These are phyloP conservation scores for Zhuqinia jingwanae DNA, from an alignment of 2,888 invertebrate genomes.

Conservation along the genomic window DNA sequence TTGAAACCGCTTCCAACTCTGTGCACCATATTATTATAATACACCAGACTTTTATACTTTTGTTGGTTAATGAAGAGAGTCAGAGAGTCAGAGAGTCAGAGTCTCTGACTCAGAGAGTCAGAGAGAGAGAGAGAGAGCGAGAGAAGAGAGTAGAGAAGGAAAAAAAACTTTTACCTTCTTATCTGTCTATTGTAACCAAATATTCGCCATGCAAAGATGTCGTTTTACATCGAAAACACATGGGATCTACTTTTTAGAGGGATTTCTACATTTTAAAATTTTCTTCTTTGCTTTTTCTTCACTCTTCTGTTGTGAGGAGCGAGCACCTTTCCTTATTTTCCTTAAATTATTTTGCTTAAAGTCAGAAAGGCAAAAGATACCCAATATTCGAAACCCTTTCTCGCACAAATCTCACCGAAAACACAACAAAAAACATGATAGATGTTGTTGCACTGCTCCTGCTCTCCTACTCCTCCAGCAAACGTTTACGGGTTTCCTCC, in stretches of 20 bases:
- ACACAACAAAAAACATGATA: constrained; percentile 51
- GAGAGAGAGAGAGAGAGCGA: too few relatives aligned
- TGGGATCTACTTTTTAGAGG: constrained; percentile 48
- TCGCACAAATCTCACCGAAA: background rate
- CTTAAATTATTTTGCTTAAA: background rate
- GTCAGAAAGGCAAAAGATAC: background rate
- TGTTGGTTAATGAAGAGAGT: background rate
- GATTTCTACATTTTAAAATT: constrained; percentile 28
- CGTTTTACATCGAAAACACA: constrained; percentile 61
- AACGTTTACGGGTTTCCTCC: too few relatives aligned
- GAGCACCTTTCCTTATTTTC: background rate
- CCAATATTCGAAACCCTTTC: background rate
- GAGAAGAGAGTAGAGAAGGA: background rate
- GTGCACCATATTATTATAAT: background rate
- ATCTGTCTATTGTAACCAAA: constrained; percentile 23
- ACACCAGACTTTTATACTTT: too few relatives aligned
- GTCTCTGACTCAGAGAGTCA: too few relatives aligned
- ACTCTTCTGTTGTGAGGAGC: background rate
- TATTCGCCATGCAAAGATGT: constrained; percentile 51
- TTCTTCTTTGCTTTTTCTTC: background rate
- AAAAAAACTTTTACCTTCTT: constrained; percentile 16
- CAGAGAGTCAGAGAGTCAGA: too few relatives aligned
- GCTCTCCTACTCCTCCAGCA: too few relatives aligned
- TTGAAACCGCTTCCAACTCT: too few relatives aligned
- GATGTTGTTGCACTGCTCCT: constrained; percentile 25